Percentiles rank a stretch among this genome's conserved stretches.
Evolutionary conservation across 2,888 invertebrate species (phyloP).

Genomic region (Phanerotoma sp.): DNA sequence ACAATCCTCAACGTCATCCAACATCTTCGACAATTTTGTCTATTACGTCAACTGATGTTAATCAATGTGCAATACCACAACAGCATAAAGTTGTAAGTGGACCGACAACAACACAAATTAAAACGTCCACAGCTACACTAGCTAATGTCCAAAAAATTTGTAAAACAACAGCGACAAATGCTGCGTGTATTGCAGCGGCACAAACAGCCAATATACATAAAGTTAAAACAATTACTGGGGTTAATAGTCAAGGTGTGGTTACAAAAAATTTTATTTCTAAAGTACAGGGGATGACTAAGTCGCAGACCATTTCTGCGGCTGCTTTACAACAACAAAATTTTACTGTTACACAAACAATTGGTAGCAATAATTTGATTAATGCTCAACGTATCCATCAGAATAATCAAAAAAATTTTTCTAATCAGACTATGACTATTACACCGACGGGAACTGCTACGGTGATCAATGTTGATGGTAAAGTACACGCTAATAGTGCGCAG

Average conservation of each 20-base stretch:
- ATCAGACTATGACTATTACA: slow-evolving; percentile 42
- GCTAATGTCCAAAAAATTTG: slow-evolving; percentile 46
- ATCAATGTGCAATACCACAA: slow-evolving; percentile 25
- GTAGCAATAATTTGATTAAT: slow-evolving; percentile 38
- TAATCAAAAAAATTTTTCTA: slow-evolving; percentile 32
- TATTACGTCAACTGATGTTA: slow-evolving; percentile 30
- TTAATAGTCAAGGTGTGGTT: slow-evolving; percentile 31
- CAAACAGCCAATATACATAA: slow-evolving; percentile 45
- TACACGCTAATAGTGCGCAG: slow-evolving; percentile 15
- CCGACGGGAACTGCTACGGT: too few relatives aligned
- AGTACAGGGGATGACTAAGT: slow-evolving; percentile 40
- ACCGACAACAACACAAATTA: slow-evolving; percentile 36
- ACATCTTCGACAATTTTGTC: too few relatives aligned
- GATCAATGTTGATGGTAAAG: too few relatives aligned
- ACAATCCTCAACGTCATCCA: too few relatives aligned
- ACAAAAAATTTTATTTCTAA: slow-evolving; percentile 40
- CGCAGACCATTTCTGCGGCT: slow-evolving; percentile 38
- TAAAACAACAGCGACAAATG: slow-evolving; percentile 35
- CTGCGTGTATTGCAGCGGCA: slow-evolving; percentile 25
- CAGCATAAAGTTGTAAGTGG: slow-evolving; percentile 26
- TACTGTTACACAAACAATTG: slow-evolving; percentile 41
- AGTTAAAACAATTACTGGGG: slow-evolving; percentile 38
- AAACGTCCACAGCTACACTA: slow-evolving; percentile 34
- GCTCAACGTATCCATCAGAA: slow-evolving; percentile 41
- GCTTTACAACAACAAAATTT: too few relatives aligned